Evolutionary conservation across 2,797 vertebrate species (phyloP), one percentile per base, ranked within the genome.

Genomic region (Rhinophrynus dorsalis): DNA sequence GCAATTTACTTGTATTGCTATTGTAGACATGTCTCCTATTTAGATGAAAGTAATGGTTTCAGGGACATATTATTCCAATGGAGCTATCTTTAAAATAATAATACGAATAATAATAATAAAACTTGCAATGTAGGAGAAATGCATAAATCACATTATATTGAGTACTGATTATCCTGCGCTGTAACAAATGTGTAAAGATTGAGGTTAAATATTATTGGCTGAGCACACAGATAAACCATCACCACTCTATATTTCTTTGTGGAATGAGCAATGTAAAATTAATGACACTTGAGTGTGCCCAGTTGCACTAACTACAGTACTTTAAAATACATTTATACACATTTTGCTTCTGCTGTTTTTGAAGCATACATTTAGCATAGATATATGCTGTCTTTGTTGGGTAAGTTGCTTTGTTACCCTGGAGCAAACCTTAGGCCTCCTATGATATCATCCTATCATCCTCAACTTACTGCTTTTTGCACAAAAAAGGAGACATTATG

Each of bases 1-100:
- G 61, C 69, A 73, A 66, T 73, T 66, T 73, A 60, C 61, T 66
- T 73, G 61, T 65, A 52, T 52, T 40, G 45, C 35, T 52, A 54
- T 58, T 73, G 62, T 66, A 58, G 69, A 66, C 61, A 66, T 54
- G 54, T 44, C 52, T 65, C 15, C 26, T 54, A 26, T 58, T 30
- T 6, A 52, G 47, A 40, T 51, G 26, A 73, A 55, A 66, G 45
- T 26, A 18, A 30, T 58, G 60, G 56, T 72, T 65, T 57, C 48
- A 20, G 54, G 58, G 58, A 70, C 58, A 70, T 51, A 70, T 62
- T 55, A 45, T 29, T 57, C 59, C 45, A 62, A 33, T 15, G 6
- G 11, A 57, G 30, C 51, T 60, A 33, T 37, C 8, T 71, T n/a
- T 18, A 7, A 13, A 4, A 20, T 10, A 48, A 12, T 48, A 23